Base-by-base conservation (phyloP, 1,140 invertebrate species). In the Anastrepha ludens region DNA sequence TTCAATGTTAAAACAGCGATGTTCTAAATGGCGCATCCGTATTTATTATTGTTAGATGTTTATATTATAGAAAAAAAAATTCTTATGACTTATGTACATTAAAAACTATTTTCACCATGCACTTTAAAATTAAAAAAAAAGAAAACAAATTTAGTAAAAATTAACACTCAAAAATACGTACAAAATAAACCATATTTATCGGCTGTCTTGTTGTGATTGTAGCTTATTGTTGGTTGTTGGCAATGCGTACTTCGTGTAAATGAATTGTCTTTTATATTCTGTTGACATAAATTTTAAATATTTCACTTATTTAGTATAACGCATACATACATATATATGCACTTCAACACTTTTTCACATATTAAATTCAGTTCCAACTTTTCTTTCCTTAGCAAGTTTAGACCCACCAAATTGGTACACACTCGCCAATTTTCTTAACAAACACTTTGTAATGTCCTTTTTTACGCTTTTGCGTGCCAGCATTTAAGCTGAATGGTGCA, bases 171-270 rank as follows among this genome's bases (percentile, higher is more conserved):
- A 87, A 88, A 87, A 90, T 92, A 92, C 91, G 90, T 92, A 92
- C 91, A 92, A 92, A 92, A 90, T 92, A 92, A 91, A 92, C 91
- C 91, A 92, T 92, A 92, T 91, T 92, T 91, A 90, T 90, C 88
- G 87, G 67, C 91, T 89, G 91, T 65, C 85, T 50, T 50, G 3
- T 55, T 20, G n/a, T 55, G 44, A 29, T n/a, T 81, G 44, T 5
- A 20, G 47, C 74, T 81, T 81, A 8, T 1, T 55, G 50, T 55
- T 55, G 50, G 11, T 74, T 20, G 58, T 41, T n/a, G 47, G 65
- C 86, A 67, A 8, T 17, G n/a, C 8, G 47, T 41, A 74, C 44
- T 70, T 87, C 6, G 39, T 85, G 44, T n/a, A 85, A 87, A 86
- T 74, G 6, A 2, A 55, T 8, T 55, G 50, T 9, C 5, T 55